Conservation (phyloP, 2,888 invertebrate species). For the Drosophila melanosoma region DNA sequence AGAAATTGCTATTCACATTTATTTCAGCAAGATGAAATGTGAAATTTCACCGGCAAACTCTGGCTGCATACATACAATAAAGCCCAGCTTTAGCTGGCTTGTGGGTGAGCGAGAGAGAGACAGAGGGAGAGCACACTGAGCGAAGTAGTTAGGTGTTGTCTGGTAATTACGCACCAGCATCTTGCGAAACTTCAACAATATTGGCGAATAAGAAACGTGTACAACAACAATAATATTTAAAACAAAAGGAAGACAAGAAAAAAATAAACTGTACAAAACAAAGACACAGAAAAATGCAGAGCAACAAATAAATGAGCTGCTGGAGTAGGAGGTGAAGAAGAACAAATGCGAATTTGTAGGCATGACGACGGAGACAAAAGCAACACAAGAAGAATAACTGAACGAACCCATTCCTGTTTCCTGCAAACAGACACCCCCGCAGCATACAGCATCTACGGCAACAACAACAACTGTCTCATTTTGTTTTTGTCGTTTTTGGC, state of each 20-base stretch:
- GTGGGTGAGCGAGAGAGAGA: background rate
- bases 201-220: slow-evolving; percentile 35
- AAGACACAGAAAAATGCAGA: slow-evolving; percentile 34
- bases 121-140: slow-evolving; percentile 2
- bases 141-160: background rate
- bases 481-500: slow-evolving; percentile 10
- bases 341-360: slow-evolving; percentile 33
- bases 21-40: background rate
- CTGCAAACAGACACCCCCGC: slow-evolving; percentile 19
- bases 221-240: slow-evolving; percentile 24
- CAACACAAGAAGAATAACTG: slow-evolving; percentile 5
- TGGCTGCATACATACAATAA: slow-evolving; percentile 3
- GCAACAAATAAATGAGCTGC: slow-evolving; percentile 39
- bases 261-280: slow-evolving; percentile 23
- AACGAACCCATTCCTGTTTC: slow-evolving; percentile 32
- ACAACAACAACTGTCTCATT: slow-evolving; percentile 4
- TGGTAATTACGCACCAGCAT: slow-evolving; percentile 43
- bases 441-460: background rate
- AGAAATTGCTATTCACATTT: background rate
- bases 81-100: slow-evolving; percentile 1
- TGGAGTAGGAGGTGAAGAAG: slow-evolving; percentile 6
- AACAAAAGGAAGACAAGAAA: slow-evolving; percentile 16
- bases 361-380: slow-evolving; percentile 23
- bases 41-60: background rate
- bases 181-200: slow-evolving; percentile 32